Conservation (phyloP, 2,113 vertebrate genomes). For the Callipepla squamata region DNA sequence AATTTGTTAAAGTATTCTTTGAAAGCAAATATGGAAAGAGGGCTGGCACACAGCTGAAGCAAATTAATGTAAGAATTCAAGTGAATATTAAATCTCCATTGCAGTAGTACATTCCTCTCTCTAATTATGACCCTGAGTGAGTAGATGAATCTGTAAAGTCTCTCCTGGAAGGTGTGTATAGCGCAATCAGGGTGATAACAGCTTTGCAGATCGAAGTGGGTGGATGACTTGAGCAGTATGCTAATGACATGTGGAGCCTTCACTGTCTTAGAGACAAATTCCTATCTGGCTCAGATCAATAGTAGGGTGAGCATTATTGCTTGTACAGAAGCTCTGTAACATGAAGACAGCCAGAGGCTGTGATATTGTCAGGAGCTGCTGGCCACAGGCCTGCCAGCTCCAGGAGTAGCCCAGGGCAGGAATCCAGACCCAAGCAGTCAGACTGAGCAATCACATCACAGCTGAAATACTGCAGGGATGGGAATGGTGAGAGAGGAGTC, state of each 20-base stretch:
- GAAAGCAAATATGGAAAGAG: constrained; percentile 26
- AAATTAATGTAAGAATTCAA: constrained; percentile 32
- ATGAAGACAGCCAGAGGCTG: neutral
- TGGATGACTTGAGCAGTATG: constrained; percentile 55
- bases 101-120: constrained; percentile 48
- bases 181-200: constrained; percentile 57
- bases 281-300: neutral
- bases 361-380: fast-evolving
- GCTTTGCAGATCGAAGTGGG: constrained; percentile 35
- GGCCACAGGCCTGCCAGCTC: neutral
- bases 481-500: neutral
- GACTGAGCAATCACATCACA: neutral
- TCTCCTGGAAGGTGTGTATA: constrained; percentile 56
- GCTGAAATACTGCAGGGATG: neutral
- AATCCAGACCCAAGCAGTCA: neutral
- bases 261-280: neutral
- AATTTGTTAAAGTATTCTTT: neutral
- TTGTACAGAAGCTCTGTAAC: neutral
- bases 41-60: neutral
- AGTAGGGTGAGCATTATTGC: neutral
- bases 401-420: neutral
- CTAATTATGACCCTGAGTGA: constrained; percentile 50
- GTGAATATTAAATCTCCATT: constrained; percentile 51
- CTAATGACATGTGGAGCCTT: constrained; percentile 53
- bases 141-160: constrained; percentile 33